These are phyloP conservation scores for Nomada flava DNA, from an alignment of 2,888 invertebrate genomes.

Conservation along the genomic window DNA sequence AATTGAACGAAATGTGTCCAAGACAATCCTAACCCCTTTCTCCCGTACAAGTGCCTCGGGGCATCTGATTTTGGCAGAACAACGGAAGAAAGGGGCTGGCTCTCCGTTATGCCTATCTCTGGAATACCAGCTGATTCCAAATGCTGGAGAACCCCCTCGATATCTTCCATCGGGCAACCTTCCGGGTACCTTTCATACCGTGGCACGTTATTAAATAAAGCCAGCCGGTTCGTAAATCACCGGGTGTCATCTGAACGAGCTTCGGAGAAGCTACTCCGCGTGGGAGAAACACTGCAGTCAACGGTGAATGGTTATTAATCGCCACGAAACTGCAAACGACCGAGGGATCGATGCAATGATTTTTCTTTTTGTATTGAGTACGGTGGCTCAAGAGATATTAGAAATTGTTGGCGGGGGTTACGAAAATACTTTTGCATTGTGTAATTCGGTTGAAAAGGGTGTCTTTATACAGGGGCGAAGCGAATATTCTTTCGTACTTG, in stretches of 20 bases:
- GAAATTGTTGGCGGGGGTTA: too few species aligned
- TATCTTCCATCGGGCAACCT: constrained; percentile 44
- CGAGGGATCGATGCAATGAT: not conserved
- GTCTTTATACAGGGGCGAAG: too few species aligned
- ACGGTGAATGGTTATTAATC: constrained; percentile 39
- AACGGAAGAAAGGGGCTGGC: not conserved
- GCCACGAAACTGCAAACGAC: constrained; percentile 14
- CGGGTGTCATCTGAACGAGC: constrained; percentile 31
- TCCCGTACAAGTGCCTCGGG: not conserved
- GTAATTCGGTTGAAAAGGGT: too few species aligned
- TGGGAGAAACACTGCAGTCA: constrained; percentile 34
- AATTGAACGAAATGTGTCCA: too few species aligned
- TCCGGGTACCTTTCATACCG: constrained; percentile 46
- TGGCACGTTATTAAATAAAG: constrained; percentile 55
- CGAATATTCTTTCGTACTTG: too few species aligned
- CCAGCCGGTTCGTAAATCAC: constrained; percentile 53
- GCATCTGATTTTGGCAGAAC: constrained; percentile 39
- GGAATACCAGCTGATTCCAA: constrained; percentile 13
- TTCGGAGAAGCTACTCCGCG: constrained; percentile 15
- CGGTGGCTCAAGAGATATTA: too few species aligned
- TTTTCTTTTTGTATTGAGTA: too few species aligned
- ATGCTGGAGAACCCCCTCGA: constrained; percentile 19
- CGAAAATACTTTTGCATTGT: not conserved
- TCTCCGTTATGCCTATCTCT: constrained; percentile 19
- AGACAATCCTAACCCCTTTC: too few species aligned